Evolutionary conservation across 2,113 vertebrate genomes (phyloP), one percentile per base, ranked within the genome.

Genomic region (Psilopsiagon aurifrons): DNA sequence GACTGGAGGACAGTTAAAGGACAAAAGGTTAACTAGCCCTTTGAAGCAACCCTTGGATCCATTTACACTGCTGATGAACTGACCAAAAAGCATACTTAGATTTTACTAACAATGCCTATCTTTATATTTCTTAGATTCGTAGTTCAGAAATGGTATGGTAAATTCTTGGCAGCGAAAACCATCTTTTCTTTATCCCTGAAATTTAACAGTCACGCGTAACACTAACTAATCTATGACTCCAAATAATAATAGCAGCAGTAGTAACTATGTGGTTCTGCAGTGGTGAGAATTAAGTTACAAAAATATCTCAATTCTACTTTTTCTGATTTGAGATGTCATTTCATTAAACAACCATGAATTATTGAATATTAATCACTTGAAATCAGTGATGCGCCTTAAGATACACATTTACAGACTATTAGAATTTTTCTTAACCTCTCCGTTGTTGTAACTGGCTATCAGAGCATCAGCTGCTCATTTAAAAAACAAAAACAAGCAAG

Each of bases 271-370:
- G 19, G 27, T 19, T 81, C 86, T 73, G 57, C 37, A 84, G 52
- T 11, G 29, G 79, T 33, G 31, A 88, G 80, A 92, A 86, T 85
- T 86, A 79, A 90, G 57, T 79, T 88, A 67, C 23, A 82, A 86
- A 93, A 86, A 92, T 92, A n/a, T 88, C 62, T 88, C 83, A 62
- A 7, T 76, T 86, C 27, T 82, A 2, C 76, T 84, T 83, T 86
- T 92, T 71, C 86, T 84, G 66, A 93, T 93, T 91, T 68, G 88
- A 35, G 78, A 29, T 71, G 81, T 89, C 81, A 91, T 76, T 95
- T 96, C 88, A 96, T 92, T 96, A 94, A 96, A 90, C 35, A 86
- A 59, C 22, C 39, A 83, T 52, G 66, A 88, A 89, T 95, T 94
- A 95, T 55, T 86, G 44, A 97, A 84, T 68, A 84, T 66, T 86